Percentiles rank a stretch among this genome's conserved stretches.
Evolutionary conservation across 2,113 vertebrate species (phyloP).

Genomic region (Charina bottae): DNA sequence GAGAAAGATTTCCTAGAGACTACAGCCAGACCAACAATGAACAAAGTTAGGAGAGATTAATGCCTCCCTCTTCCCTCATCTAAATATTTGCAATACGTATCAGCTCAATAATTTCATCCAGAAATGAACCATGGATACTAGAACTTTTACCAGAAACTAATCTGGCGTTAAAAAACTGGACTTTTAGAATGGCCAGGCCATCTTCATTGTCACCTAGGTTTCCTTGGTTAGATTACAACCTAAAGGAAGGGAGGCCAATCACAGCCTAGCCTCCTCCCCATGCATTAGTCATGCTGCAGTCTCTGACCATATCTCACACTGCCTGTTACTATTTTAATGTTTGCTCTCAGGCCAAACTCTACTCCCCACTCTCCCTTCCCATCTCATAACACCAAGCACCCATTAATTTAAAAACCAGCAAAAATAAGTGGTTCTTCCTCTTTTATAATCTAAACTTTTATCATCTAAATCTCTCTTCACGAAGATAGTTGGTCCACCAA

Average conservation of each 20-base stretch:
- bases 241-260: neutral
- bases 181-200: neutral
- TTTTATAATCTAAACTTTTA: neutral
- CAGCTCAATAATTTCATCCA: neutral
- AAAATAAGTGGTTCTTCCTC: neutral
- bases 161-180: neutral
- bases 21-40: neutral
- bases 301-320: neutral
- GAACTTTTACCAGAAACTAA: neutral
- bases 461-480: neutral
- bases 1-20: neutral
- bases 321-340: neutral
- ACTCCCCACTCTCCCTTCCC: neutral
- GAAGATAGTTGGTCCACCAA: neutral
- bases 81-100: neutral
- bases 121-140: neutral
- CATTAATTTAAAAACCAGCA: neutral
- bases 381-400: neutral
- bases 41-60: neutral
- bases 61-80: neutral
- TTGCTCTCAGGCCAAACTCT: neutral
- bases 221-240: neutral
- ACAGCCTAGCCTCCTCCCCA: neutral
- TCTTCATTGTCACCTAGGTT: neutral
- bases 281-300: neutral